Percentiles rank a stretch among this genome's conserved stretches.
phyloP scores from a whole-genome alignment of 1,140 invertebrate genomes.

The Bombus sylvicola region DNA sequence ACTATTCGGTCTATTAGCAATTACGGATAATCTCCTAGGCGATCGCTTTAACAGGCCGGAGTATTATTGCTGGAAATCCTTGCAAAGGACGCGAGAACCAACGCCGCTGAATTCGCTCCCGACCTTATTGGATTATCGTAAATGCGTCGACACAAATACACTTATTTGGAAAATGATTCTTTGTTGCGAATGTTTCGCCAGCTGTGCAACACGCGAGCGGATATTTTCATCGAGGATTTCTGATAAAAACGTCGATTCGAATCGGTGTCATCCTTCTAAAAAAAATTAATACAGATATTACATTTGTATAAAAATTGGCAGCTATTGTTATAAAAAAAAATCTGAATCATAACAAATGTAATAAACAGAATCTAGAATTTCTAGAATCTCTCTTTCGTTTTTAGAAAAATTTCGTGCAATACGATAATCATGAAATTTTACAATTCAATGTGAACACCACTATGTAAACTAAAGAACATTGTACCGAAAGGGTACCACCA shows the following conservation, averaged over 20 bases:
- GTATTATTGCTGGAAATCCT: conserved; percentile 63
- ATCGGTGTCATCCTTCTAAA: not conserved
- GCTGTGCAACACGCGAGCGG: not conserved
- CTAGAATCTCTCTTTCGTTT: too few species aligned
- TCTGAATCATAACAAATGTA: too few species aligned
- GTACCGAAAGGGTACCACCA: not conserved
- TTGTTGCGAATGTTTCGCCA: not conserved
- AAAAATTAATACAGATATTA: not conserved
- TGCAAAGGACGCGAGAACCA: conserved; percentile 26
- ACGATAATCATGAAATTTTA: not conserved
- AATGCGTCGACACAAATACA: conserved; percentile 14
- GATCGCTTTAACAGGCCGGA: conserved; percentile 61
- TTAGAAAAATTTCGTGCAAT: too few species aligned
- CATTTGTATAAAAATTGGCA: too few species aligned
- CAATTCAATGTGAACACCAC: not conserved
- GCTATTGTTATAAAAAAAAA: too few species aligned
- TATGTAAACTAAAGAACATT: not conserved
- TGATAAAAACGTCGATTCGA: not conserved
- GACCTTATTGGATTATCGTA: conserved; percentile 47
- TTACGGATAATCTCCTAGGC: conserved; percentile 67
- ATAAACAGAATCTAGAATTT: too few species aligned
- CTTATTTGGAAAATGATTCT: conserved; percentile 41
- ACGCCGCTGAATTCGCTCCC: not conserved
- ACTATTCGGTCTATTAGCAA: conserved; percentile 68
- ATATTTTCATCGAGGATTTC: not conserved